Evolutionary conservation across 2,113 vertebrate species (phyloP), one percentile per base, ranked within the genome.

Genomic region (Climacteris rufus): DNA sequence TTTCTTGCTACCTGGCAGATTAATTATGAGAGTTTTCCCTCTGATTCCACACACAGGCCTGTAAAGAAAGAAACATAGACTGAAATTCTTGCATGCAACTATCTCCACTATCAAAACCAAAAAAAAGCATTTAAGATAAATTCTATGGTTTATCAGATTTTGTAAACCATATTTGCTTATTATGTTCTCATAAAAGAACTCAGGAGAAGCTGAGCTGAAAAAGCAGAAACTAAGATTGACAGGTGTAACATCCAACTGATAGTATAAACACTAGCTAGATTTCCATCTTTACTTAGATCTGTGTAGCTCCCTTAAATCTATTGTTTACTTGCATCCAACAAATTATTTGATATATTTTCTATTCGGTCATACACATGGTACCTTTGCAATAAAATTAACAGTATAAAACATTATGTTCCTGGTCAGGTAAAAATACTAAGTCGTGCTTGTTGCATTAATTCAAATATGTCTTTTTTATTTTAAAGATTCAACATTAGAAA

Each of bases 1-100:
- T 98, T 99, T 99, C 98, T 99, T 99, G 98, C 99, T 99, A 97
- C 99, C 99, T 96, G 99, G 99, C 89, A 99, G 98, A 98, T 99
- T 99, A 98, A 99, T 99, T 98, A 99, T 99, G 95, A 99, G 98
- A 95, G 99, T 99, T 98, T 99, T 99, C 42, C 99, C 99, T 98
- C 99, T 98, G 95, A 99, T 99, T 95, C 99, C 99, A 97, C 99
- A 99, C 56, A 99, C 99, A 57, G 99, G 99, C 96, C 99, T 99
- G 97, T 86, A 97, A 98, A 54, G 50, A 96, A 94, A 98, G 65
- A 97, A 84, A 96, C 52, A 80, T 13, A 69, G 21, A 47, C 85
- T 97, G 79, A 96, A 96, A 68, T 88, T 63, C 72, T 80, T 91
- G 40, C n/a, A 87, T 64, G 71, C 27, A 76, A 57, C 24, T 66